Percentiles rank a stretch among this genome's conserved stretches.
phyloP scores from a whole-genome alignment of 2,888 invertebrate genomes.

The Ochropacha duplaris region DNA sequence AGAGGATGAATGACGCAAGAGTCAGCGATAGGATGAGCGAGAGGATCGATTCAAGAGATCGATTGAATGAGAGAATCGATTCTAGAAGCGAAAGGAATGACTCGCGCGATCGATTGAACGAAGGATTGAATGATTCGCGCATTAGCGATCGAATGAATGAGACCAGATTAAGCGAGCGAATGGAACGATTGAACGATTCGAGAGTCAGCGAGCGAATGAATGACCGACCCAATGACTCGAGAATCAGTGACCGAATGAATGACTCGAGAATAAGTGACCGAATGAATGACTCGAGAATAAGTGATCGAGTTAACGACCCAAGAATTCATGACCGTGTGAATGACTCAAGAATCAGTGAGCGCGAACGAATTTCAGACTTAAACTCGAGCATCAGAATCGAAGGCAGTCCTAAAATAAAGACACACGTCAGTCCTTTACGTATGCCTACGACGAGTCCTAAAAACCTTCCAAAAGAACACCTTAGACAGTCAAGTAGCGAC shows the following conservation, averaged over 20 bases:
- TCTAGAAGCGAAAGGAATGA: slow-evolving; percentile 19
- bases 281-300: slow-evolving; percentile 28
- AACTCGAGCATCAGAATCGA: slow-evolving; percentile 55
- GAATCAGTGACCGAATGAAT: slow-evolving; percentile 35
- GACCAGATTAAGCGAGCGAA: slow-evolving; percentile 2
- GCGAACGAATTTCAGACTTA: too few species aligned
- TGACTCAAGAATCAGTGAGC: slow-evolving; percentile 25
- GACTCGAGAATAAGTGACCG: slow-evolving; percentile 28
- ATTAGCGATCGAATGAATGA: slow-evolving; percentile 14
- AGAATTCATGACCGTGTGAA: slow-evolving; percentile 22
- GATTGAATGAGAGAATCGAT: slow-evolving; percentile 26
- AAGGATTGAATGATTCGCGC: slow-evolving; percentile 17
- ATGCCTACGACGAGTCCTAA: slow-evolving; percentile 45
- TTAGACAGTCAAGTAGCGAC: slow-evolving; percentile 56
- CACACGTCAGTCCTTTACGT: slow-evolving; percentile 63
- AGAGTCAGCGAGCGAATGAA: slow-evolving; percentile 26
- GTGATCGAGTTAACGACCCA: slow-evolving; percentile 34
- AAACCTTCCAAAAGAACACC: slow-evolving; percentile 53
- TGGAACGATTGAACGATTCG: slow-evolving; percentile 26
- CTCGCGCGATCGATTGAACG: slow-evolving; percentile 24
- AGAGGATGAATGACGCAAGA: slow-evolving; percentile 6
- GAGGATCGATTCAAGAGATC: slow-evolving; percentile 20
- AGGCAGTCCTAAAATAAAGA: slow-evolving; percentile 64
- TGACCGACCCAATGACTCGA: slow-evolving; percentile 22
- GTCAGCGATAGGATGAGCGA: slow-evolving; percentile 11